Base-by-base conservation (phyloP, 2,888 invertebrate species). In the Baccha elongata region DNA sequence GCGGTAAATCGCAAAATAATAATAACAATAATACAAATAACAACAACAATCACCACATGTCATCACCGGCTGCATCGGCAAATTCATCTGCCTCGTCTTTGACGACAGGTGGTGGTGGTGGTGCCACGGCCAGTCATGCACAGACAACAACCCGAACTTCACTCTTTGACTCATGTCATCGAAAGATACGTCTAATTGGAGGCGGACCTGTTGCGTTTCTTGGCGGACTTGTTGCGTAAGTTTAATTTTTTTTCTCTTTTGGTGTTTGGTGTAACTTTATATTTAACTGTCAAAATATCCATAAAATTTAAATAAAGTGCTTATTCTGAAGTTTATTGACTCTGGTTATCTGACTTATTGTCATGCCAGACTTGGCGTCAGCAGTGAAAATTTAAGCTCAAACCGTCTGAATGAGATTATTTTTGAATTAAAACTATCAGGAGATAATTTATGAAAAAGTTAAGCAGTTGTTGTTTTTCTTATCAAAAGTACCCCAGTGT, bases 161-260 rank as follows among this genome's bases (percentile, higher is more conserved):
- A 85, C 92, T 94, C 52, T 93, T 94, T 90, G 94, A 94, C 91
- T 94, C 94, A 87, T 94, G 94, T 90, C 94, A 94, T 91, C 92
- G 94, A 89, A 94, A 94, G 91, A 94, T 94, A 88, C 92, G 94
- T 86, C 92, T 94, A 88, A 93, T 94, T 89, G 93, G 94, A 87
- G 93, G 93, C 81, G 93, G 93, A 71, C 93, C 93, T 46, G 93
- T 93, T 85, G 93, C 93, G 86, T 93, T 93, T 89, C 91, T 93
- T 85, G 93, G 93, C 87, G 94, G 94, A 88, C 92, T 94, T 87
- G 94, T 94, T 89, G 93, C 94, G 94, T 94, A 93, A 94, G 94
- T 93, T 87, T 80, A 7, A 7, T 4, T 29, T 19, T 42, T 15
- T 50, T 0, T 32, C 10, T 42, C 1, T 23, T 19, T 32, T 15